A percentile compares a stretch with the other conserved stretches of the same genome.
phyloP scores from a whole-genome alignment of 2,113 vertebrate genomes.

The Pachycephala philippinensis region DNA sequence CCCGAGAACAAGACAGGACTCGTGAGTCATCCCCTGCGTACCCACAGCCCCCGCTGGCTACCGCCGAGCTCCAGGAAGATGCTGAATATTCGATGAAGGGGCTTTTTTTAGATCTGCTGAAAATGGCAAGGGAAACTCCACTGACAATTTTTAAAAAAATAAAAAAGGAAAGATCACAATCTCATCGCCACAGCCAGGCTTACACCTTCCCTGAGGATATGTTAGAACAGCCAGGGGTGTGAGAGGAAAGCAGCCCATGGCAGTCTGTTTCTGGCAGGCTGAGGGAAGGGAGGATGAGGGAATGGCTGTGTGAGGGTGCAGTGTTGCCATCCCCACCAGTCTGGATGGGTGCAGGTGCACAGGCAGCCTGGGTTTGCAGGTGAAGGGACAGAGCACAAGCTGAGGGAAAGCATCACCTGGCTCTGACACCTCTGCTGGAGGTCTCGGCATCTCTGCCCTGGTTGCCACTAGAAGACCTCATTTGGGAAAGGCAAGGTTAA shows the following conservation, averaged over 20 bases:
- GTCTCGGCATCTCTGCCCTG: neutral
- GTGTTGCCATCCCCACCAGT: neutral
- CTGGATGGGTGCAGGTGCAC: neutral
- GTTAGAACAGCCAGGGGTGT: conserved; percentile 5
- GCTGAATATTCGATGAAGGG: conserved; percentile 3
- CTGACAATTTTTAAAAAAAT: neutral
- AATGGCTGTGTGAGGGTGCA: neutral
- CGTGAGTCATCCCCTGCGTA: neutral
- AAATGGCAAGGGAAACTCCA: conserved; percentile 49
- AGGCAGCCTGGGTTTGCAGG: neutral
- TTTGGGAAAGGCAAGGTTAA: neutral
- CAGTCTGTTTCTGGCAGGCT: neutral
- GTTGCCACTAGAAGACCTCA: neutral
- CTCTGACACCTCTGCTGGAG: neutral
- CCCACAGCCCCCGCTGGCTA: neutral
- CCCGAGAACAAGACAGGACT: neutral
- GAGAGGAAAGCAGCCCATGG: neutral
- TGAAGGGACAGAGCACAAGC: neutral
- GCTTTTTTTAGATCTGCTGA: neutral
- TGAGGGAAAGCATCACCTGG: neutral
- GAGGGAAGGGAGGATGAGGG: neutral
- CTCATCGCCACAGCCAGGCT: neutral
- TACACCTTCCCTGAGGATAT: neutral
- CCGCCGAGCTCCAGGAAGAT: neutral
- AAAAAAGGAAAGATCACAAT: neutral